Evolutionary conservation across 2,888 invertebrate genomes (phyloP).

Genomic region (Cartodere bifasciata): DNA sequence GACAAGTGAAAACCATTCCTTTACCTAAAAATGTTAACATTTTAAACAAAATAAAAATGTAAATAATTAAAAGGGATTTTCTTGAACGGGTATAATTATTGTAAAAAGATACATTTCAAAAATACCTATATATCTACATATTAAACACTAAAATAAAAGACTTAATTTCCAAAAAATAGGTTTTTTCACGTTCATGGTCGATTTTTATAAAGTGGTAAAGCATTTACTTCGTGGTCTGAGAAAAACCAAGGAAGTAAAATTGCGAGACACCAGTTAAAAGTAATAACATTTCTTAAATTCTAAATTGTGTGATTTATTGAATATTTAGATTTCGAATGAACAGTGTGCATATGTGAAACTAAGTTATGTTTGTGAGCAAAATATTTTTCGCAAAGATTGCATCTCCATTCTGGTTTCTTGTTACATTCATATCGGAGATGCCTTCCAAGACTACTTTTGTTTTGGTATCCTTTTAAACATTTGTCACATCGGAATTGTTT

Average conservation of each 20-base stretch:
- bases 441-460: constrained; percentile 43
- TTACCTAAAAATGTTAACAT: neutral
- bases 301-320: neutral
- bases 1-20: neutral
- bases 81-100: too few relatives aligned
- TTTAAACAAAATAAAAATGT: neutral
- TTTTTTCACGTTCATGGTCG: too few relatives aligned
- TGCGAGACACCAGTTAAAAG: too few relatives aligned
- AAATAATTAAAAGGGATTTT: neutral
- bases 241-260: too few relatives aligned
- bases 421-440: constrained; percentile 37
- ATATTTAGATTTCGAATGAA: constrained; percentile 2
- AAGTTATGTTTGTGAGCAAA: constrained; percentile 7
- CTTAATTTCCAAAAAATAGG: too few relatives aligned
- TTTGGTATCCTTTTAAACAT: constrained; percentile 41
- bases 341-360: constrained; percentile 1
- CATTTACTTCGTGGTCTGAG: too few relatives aligned
- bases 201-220: too few relatives aligned
- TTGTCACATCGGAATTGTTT: constrained; percentile 34
- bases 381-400: constrained; percentile 30
- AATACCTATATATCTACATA: neutral
- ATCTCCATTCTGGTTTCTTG: constrained; percentile 37
- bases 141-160: neutral
- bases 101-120: neutral
- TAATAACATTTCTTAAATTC: too few relatives aligned